phyloP scores from a whole-genome alignment of 2,888 invertebrate species.

The Xestia xanthographa region DNA sequence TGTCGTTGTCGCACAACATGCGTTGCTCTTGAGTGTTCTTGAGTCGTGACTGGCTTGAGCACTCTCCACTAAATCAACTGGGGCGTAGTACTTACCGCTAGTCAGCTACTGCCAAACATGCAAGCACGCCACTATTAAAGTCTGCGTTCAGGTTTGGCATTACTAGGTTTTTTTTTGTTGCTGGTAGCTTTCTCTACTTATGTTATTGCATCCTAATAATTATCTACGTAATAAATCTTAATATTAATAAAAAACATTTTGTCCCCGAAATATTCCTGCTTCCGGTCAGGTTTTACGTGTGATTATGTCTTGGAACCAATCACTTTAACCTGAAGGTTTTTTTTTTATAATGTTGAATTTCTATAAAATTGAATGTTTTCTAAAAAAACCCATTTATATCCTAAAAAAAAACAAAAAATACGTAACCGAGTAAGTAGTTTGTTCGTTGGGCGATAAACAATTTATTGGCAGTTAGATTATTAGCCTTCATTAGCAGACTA shows the following conservation, averaged over 20 bases:
- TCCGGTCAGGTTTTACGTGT: not conserved
- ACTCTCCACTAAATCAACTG: conserved; percentile 25
- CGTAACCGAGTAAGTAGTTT: conserved; percentile 11
- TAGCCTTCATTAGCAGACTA: conserved; percentile 56
- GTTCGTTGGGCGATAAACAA: conserved; percentile 34
- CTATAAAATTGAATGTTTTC: not conserved
- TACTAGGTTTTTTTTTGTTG: not conserved
- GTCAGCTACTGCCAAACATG: conserved; percentile 11
- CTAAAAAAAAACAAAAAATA: not conserved
- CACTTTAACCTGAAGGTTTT: not conserved
- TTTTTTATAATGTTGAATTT: not conserved
- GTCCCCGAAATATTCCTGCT: not conserved
- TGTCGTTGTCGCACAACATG: conserved; percentile 45
- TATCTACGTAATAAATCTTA: not conserved
- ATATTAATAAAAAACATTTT: not conserved
- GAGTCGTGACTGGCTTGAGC: conserved; percentile 19
- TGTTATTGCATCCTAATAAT: not conserved
- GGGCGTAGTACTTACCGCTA: conserved; percentile 5
- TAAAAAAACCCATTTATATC: not conserved
- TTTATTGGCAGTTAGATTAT: conserved; percentile 54
- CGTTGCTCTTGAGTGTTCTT: conserved; percentile 36
- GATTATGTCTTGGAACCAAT: not conserved
- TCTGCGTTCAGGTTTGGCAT: conserved; percentile 11
- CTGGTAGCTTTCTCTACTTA: conserved; percentile 8
- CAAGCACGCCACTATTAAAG: conserved; percentile 10